Conservation (phyloP, 2,888 invertebrate species). For the Geophilus truncorum region DNA sequence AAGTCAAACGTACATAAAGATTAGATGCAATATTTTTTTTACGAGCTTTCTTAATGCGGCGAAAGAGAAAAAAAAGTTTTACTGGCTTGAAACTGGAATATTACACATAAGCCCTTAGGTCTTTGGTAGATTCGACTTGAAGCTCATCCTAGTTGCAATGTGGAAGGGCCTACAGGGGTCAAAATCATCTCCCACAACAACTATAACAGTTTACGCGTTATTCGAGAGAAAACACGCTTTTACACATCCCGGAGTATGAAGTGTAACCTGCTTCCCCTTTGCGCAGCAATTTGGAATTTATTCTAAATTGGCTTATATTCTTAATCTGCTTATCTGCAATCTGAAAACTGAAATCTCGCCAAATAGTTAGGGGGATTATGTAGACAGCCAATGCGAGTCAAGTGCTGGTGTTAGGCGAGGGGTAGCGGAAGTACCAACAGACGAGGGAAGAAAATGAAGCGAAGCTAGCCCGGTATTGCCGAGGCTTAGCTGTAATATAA, state of each 20-base stretch:
- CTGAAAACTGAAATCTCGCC: conserved; percentile 18
- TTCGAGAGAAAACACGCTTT: neutral
- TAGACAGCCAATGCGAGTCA: conserved; percentile 25
- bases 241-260: conserved; percentile 4
- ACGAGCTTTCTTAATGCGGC: neutral
- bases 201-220: conserved; percentile 25
- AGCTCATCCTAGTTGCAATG: neutral
- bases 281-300: conserved; percentile 27
- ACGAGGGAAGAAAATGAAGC: conserved; percentile 10
- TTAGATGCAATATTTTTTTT: neutral
- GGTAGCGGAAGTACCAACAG: conserved; percentile 15
- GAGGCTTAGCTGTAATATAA: conserved; percentile 22
- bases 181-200: conserved; percentile 27
- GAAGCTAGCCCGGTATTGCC: conserved; percentile 25
- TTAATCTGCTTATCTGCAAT: conserved; percentile 27
- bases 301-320: conserved; percentile 24
- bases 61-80: neutral
- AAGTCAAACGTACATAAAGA: conserved; percentile 18
- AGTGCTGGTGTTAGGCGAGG: conserved; percentile 14
- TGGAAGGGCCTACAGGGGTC: conserved; percentile 17
- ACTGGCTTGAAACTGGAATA: conserved; percentile 15
- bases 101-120: conserved; percentile 10
- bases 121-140: conserved; percentile 14
- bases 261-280: conserved; percentile 25
- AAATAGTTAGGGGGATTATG: conserved; percentile 20